Evolutionary conservation across 2,888 invertebrate species (phyloP).

Genomic region (Amphipyra tragopoginis): DNA sequence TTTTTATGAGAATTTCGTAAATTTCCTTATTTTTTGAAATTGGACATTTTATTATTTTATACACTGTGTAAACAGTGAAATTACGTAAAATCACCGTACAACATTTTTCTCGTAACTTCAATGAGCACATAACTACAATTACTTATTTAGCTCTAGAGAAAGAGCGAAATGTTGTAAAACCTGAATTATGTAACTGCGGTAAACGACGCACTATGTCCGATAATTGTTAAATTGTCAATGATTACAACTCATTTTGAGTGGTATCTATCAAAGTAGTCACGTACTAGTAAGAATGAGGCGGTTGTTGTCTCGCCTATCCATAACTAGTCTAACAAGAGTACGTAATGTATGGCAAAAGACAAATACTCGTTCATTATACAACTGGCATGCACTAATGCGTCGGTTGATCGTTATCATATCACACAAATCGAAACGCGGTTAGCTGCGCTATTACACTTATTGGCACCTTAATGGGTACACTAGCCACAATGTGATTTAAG

Average conservation of each 20-base stretch:
- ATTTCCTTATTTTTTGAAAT: slow-evolving; percentile 44
- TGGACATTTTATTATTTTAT: slow-evolving; percentile 32
- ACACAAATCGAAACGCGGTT: slow-evolving; percentile 56
- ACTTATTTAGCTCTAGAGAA: slow-evolving; percentile 38
- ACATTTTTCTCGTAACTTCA: slow-evolving; percentile 32
- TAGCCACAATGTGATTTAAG: slow-evolving; percentile 6
- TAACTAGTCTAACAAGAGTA: slow-evolving; percentile 51
- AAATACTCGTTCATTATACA: slow-evolving; percentile 62
- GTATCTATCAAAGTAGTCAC: slow-evolving; percentile 41
- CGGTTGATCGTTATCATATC: slow-evolving; percentile 60
- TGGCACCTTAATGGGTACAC: slow-evolving; percentile 5
- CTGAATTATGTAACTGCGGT: slow-evolving; percentile 34
- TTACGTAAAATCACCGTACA: slow-evolving; percentile 45
- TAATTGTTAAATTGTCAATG: slow-evolving; percentile 50
- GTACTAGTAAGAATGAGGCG: slow-evolving; percentile 25
- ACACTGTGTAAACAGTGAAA: slow-evolving; percentile 22
- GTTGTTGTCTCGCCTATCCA: slow-evolving; percentile 20
- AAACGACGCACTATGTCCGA: slow-evolving; percentile 33
- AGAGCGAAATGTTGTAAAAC: slow-evolving; percentile 40
- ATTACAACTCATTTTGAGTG: slow-evolving; percentile 43
- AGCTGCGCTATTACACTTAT: slow-evolving; percentile 18
- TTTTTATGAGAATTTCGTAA: slow-evolving; percentile 38
- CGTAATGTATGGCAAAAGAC: slow-evolving; percentile 42
- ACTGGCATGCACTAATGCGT: slow-evolving; percentile 63
- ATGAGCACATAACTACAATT: slow-evolving; percentile 22